These are phyloP conservation scores for Aphidoletes aphidimyza DNA, from an alignment of 2,888 invertebrate species.

Conservation along the genomic window DNA sequence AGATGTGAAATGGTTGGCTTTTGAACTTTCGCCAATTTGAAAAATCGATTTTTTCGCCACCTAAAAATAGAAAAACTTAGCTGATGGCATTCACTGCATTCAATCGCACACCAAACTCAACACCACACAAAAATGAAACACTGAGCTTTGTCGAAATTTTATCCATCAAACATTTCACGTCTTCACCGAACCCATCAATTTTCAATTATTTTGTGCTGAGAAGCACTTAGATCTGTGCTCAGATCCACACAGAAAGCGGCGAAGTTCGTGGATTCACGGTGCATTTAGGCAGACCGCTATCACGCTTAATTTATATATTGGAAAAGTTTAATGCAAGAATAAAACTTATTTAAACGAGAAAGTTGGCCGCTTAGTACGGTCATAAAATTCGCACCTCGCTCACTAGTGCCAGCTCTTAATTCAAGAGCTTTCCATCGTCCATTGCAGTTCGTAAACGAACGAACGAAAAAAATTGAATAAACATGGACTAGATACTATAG, in stretches of 20 bases:
- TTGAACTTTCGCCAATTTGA: background rate
- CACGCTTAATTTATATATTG: slow-evolving; percentile 24
- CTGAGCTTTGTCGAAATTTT: background rate
- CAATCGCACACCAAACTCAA: no score
- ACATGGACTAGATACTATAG: background rate
- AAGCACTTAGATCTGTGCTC: background rate
- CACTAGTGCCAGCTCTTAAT: background rate
- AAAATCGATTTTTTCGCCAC: background rate
- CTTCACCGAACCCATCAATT: slow-evolving; percentile 23
- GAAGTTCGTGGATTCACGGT: background rate
- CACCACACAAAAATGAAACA: no score
- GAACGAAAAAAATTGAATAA: background rate
- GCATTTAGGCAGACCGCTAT: background rate
- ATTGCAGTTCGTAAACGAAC: no score
- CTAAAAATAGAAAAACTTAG: background rate
- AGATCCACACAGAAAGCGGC: background rate
- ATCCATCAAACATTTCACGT: background rate
- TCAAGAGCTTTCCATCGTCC: no score
- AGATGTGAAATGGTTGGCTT: background rate
- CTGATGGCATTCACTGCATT: no score
- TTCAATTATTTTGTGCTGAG: slow-evolving; percentile 3
- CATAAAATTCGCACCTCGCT: slow-evolving; percentile 28
- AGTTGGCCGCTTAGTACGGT: slow-evolving; percentile 4
- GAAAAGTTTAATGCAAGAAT: slow-evolving; percentile 43
- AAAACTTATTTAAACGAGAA: slow-evolving; percentile 51